Evolutionary conservation across 2,797 vertebrate species (phyloP).

Genomic region (Phaenicophaeus curvirostris): DNA sequence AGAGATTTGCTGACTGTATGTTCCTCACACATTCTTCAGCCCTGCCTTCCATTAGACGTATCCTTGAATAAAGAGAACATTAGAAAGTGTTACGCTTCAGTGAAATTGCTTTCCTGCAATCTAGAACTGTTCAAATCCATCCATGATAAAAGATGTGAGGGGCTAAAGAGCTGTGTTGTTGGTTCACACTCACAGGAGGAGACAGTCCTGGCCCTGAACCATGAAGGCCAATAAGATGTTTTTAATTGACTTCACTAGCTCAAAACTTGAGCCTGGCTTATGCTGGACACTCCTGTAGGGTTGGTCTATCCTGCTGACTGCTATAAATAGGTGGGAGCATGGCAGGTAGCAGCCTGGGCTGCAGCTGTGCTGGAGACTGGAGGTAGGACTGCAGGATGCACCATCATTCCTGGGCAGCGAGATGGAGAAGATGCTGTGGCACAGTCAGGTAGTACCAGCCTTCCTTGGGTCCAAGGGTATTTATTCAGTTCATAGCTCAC

Average conservation of each 20-base stretch:
- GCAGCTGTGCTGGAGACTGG: background rate
- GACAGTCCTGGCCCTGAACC: background rate
- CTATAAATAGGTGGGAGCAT: background rate
- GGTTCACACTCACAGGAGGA: background rate
- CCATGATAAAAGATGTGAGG: background rate
- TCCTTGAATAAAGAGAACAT: background rate
- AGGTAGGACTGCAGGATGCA: background rate
- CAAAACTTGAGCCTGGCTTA: background rate
- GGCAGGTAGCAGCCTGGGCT: background rate
- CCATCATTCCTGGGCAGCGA: background rate
- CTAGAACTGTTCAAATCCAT: background rate
- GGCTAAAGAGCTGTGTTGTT: background rate
- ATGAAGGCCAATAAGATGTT: background rate
- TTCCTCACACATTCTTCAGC: background rate
- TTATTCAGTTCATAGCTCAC: background rate
- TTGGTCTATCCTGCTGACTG: rapidly evolving
- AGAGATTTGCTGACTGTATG: background rate
- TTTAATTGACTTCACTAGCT: background rate
- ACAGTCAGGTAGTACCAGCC: background rate
- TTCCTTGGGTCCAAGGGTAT: background rate
- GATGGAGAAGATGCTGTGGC: background rate
- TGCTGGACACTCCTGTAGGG: background rate
- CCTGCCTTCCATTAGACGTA: background rate
- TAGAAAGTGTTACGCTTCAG: background rate
- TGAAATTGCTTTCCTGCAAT: background rate